Conservation (phyloP, 2,113 vertebrate genomes). For the Saimiri boliviensis region DNA sequence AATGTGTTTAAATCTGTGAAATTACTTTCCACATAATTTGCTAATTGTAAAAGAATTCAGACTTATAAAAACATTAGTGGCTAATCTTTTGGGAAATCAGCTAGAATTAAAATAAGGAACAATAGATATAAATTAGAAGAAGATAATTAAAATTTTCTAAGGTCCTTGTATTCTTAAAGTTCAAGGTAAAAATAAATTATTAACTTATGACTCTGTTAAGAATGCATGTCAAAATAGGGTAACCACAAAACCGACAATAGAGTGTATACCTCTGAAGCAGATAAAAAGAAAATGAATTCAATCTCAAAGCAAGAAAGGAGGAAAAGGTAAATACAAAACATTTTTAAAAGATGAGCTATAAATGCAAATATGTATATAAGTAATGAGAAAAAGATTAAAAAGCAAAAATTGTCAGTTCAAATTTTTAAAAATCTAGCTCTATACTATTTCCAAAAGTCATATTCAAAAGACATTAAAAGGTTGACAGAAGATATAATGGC, state of each 20-base stretch:
- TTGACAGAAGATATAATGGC: not conserved
- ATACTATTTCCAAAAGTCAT: not conserved
- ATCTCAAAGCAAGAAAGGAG: not conserved
- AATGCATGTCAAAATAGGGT: not conserved
- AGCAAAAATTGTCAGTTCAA: not conserved
- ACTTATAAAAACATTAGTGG: not conserved
- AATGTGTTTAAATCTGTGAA: not conserved
- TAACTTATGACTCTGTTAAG: not conserved
- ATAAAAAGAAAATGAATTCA: not conserved
- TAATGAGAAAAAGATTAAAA: not conserved
- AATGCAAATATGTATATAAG: not conserved
- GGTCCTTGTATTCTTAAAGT: not conserved
- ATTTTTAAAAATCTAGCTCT: not conserved
- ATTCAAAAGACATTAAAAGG: not conserved
- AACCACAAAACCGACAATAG: not conserved
- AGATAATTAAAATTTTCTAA: not conserved
- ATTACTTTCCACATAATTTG: not conserved
- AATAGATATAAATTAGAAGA: not conserved
- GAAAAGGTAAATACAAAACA: not conserved
- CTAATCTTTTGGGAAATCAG: not conserved
- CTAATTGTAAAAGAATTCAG: constrained; percentile 64
- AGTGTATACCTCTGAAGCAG: not conserved
- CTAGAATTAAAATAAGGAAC: not conserved
- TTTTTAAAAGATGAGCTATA: not conserved
- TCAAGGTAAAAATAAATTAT: not conserved